Evolutionary conservation across 2,888 invertebrate species (phyloP).

Genomic region (Rhimphoctona megacephalus): DNA sequence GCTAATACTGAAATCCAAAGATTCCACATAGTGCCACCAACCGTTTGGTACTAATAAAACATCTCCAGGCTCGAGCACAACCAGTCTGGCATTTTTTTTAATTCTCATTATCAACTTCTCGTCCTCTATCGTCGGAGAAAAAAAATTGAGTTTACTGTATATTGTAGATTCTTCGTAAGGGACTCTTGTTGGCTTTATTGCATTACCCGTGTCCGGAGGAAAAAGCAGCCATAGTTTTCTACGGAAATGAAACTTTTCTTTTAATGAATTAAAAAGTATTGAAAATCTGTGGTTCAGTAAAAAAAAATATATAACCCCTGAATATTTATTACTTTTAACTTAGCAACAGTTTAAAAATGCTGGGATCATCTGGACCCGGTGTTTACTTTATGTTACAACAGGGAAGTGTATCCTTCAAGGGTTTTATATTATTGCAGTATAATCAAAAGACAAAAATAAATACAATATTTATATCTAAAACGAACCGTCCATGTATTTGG

Average conservation of each 20-base stretch:
- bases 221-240: conserved; percentile 97
- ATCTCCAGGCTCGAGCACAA: conserved; percentile 93
- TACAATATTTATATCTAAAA: background rate
- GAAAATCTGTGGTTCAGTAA: too few relatives aligned
- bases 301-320: too few relatives aligned
- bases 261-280: background rate
- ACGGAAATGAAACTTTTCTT: conserved; percentile 71
- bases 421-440: too few relatives aligned
- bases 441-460: background rate
- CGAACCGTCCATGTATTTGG: conserved; percentile 94
- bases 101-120: conserved; percentile 85
- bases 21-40: conserved; percentile 99
- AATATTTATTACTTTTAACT: too few relatives aligned
- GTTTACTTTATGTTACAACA: too few relatives aligned
- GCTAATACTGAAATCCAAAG: conserved; percentile 86
- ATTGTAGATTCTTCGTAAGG: conserved; percentile 99
- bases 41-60: conserved; percentile 94
- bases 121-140: conserved; percentile 87
- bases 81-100: conserved; percentile 85
- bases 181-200: conserved; percentile 91
- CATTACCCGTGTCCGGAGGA: conserved; percentile 90
- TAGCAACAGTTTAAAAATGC: too few relatives aligned
- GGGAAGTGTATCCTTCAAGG: too few relatives aligned
- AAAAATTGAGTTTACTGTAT: conserved; percentile 94
- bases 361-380: too few relatives aligned